Conservation (phyloP, 2,888 invertebrate species). For the Stenotaenia linearis region DNA sequence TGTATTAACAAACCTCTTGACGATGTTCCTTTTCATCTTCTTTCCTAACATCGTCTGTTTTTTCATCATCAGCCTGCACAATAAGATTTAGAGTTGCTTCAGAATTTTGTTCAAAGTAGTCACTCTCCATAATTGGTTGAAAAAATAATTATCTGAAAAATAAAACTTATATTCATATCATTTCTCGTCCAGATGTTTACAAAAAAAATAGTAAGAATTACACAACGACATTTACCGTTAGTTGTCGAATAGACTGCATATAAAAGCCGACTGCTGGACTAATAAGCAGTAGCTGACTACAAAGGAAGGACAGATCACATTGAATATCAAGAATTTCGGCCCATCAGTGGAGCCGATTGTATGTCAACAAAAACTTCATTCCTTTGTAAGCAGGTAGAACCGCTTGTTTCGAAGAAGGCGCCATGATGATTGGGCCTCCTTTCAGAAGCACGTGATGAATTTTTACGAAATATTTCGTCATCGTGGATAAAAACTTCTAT, state of each 20-base stretch:
- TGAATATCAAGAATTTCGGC: neutral
- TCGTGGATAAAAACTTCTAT: too few relatives aligned
- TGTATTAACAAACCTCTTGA: neutral
- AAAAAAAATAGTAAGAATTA: too few relatives aligned
- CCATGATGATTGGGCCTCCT: conserved; percentile 17
- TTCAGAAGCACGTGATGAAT: neutral
- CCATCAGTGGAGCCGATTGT: neutral
- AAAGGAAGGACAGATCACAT: conserved; percentile 11
- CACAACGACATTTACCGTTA: neutral
- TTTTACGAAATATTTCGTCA: neutral
- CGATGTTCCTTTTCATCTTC: neutral
- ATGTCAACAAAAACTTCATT: conserved; percentile 2
- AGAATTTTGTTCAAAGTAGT: neutral
- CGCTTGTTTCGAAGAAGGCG: conserved; percentile 32
- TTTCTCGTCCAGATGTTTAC: too few relatives aligned
- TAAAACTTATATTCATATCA: too few relatives aligned
- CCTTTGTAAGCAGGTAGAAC: neutral
- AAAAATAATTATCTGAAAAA: neutral
- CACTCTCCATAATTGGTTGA: neutral
- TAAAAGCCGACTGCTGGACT: neutral
- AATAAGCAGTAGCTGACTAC: conserved; percentile 12
- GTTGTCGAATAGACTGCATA: neutral
- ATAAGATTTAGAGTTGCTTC: neutral
- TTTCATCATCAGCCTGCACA: neutral
- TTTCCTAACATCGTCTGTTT: neutral